Evolutionary conservation across 1,140 invertebrate genomes (phyloP), one percentile per base, ranked within the genome.

Genomic region (Bombus turneri): DNA sequence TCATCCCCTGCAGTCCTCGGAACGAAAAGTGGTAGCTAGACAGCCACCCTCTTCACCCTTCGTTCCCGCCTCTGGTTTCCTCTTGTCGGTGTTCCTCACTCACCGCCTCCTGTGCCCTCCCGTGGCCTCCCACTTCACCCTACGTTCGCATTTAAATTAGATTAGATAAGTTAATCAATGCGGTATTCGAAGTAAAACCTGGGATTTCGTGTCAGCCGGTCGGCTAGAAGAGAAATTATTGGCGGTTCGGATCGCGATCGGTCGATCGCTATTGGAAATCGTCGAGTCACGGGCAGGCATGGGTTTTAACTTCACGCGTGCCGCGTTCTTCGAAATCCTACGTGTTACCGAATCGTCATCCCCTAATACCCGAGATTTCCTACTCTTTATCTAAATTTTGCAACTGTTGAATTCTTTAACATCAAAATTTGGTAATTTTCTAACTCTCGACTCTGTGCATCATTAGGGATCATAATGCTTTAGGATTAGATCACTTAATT

Each of bases 91-190:
- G 75, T 62, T 62, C 37, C 57, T 41, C 75, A 28, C 57, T 77
- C 75, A 34, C 31, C 47, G 31, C 28, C 69, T 39, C 69, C 28
- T 28, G n/a, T 39, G 28, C 34, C 22, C 66, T 34, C 22, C 37
- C 5, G 37, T 18, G 9, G 10, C 64, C 64, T 12, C 31, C 15
- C 73, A 15, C 47, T 41, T 18, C n/a, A 31, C 75, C 53, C 57
- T 37, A 25, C 75, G 75, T 87, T 91, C 85, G 88, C 83, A 90
- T 92, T 92, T 92, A 92, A 92, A 91, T 92, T 92, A 91, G 90
- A 91, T 91, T 94, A 95, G 94, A 95, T 94, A 94, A 95, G 94
- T 95, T 94, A 95, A 94, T 95, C 93, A 94, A 95, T 95, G 93
- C 91, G 93, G 93, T 93, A 92, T 93, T 94, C 90, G 90, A 93